Conservation (phyloP, 2,113 vertebrate genomes). For the Motacilla tschutschensis region DNA sequence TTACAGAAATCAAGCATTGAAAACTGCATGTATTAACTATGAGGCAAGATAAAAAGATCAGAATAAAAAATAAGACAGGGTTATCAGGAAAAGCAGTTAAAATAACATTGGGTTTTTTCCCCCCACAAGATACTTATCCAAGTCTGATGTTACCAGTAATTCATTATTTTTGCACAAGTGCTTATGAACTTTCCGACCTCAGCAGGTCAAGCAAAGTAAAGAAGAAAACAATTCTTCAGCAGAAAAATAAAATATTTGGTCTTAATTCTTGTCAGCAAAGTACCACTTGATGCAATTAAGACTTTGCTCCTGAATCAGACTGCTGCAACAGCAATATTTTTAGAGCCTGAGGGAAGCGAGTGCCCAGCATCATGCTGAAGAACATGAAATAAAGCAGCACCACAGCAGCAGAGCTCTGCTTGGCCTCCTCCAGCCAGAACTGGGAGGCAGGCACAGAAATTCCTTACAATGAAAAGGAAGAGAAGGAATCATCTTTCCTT, state of each 20-base stretch:
- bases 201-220: not conserved
- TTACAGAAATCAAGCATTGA: not conserved
- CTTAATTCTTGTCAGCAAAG: not conserved
- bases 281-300: not conserved
- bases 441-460: not conserved
- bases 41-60: not conserved
- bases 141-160: not conserved
- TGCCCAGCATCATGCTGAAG: not conserved
- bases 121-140: not conserved
- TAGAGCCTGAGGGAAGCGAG: not conserved
- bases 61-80: not conserved
- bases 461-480: accelerated
- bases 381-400: not conserved
- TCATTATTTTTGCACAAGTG: not conserved
- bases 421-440: not conserved
- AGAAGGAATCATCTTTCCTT: not conserved
- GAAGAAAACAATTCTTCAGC: not conserved
- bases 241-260: not conserved
- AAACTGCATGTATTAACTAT: not conserved
- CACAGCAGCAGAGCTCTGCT: not conserved
- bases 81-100: not conserved
- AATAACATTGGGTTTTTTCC: accelerated
- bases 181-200: not conserved
- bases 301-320: not conserved
- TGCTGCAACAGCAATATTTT: slow-evolving; percentile 10